Conservation (phyloP, 2,888 invertebrate genomes). For the Drosophila cognata region DNA sequence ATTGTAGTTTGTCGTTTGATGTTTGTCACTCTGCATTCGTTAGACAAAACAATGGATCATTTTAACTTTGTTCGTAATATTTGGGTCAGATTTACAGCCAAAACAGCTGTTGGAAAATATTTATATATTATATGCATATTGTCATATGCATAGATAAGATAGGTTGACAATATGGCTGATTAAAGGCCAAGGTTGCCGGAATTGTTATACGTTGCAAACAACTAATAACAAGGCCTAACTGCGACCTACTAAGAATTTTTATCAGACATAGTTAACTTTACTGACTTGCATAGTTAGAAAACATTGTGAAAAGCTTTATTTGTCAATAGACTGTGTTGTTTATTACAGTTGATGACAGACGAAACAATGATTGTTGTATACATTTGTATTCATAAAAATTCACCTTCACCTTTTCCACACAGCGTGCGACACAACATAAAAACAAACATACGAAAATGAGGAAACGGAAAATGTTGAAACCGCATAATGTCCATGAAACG, state of each 20-base stretch:
- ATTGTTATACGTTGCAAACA: constrained; percentile 9
- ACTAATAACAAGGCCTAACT: constrained; percentile 18
- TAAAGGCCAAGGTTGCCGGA: constrained; percentile 42
- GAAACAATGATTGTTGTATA: constrained; percentile 12
- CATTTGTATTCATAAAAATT: constrained; percentile 8
- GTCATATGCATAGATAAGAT: constrained; percentile 31
- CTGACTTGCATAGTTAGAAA: not conserved
- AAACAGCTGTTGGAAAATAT: not conserved
- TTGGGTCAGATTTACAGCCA: constrained; percentile 16
- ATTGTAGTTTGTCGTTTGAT: constrained; percentile 25
- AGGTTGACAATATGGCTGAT: constrained; percentile 15
- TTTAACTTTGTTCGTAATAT: constrained; percentile 7
- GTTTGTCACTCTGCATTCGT: constrained; percentile 15
- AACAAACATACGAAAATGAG: constrained; percentile 21
- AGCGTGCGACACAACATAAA: constrained; percentile 18
- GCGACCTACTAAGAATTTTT: constrained; percentile 41
- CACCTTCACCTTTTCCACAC: constrained; percentile 23
- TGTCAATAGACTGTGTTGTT: not conserved
- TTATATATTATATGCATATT: not conserved
- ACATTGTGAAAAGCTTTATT: not conserved
- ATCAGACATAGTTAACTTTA: constrained; percentile 20
- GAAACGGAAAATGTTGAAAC: constrained; percentile 47
- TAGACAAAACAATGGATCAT: constrained; percentile 28
- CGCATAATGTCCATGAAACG: constrained; percentile 28
- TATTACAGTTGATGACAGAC: not conserved